Base-by-base conservation (phyloP, 2,113 vertebrate genomes). In the Oncorhynchus masou region DNA sequence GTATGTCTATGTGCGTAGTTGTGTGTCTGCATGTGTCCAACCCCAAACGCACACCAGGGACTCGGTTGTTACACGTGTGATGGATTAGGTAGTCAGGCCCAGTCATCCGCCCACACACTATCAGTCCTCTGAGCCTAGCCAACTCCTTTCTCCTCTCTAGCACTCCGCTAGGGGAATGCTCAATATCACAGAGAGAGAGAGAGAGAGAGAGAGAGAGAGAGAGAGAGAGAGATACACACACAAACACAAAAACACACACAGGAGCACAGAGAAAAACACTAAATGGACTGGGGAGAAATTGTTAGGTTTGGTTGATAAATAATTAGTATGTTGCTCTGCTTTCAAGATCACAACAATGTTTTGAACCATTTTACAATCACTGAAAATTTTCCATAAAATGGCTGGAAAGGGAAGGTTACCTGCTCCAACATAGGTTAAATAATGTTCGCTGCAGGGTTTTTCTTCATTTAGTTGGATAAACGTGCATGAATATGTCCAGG, bases 91-190 rank as follows among this genome's bases (percentile, higher is more conserved):
- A 71, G 86, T 92, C 90, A 69, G 81, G 79, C 65, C 72, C 71
- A 75, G 86, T 70, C 78, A n/a, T 81, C 87, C 83, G 29, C 86
- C 87, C 87, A 85, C 87, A 79, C 75, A 59, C 68, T 71, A 78
- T 57, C 64, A 29, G 59, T 64, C 78, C 74, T 85, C 67, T 39
- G 73, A 87, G 69, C 79, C 82, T 70, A 54, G 79, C 59, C 85
- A 82, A 71, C 82, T 59, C 73, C 57, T 54, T 20, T 70, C n/a
- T 62, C 59, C 59, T 62, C 16, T 57, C 59, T 62, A 22, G 20
- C 59, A 62, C n/a, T 57, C 54, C 4, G 19, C 54, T 20, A 20
- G 16, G 16, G 39, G 39, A 45, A 45, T 45, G 39, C 39, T 45
- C 39, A 11, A 8, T 9, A 45, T 45, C 8, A 51, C 0, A 16